Evolutionary conservation across 2,888 invertebrate genomes (phyloP).

Genomic region (Melinopterus prodromus): DNA sequence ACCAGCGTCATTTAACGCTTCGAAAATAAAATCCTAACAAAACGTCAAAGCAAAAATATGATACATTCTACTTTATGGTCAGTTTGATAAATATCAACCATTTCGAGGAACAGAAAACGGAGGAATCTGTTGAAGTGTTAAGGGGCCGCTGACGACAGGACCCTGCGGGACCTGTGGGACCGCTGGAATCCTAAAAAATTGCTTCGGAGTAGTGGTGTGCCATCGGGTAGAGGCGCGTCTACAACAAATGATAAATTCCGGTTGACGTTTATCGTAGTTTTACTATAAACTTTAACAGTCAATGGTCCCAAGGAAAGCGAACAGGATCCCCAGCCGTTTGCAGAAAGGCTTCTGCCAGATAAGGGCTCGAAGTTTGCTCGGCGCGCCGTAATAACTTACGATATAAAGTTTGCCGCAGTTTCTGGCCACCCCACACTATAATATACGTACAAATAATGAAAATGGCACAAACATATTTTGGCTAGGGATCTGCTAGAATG

Average conservation of each 20-base stretch:
- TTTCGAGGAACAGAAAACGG: background rate
- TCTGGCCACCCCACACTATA: background rate
- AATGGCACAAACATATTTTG: background rate
- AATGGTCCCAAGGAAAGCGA: slow-evolving; percentile 35
- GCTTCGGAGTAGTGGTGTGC: slow-evolving; percentile 5
- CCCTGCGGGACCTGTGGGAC: background rate
- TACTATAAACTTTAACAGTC: slow-evolving; percentile 35
- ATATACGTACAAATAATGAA: background rate
- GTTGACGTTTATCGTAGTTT: slow-evolving; percentile 36
- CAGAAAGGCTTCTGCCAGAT: slow-evolving; percentile 30
- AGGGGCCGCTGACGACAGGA: background rate
- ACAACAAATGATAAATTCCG: slow-evolving; percentile 33
- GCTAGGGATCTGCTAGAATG: background rate
- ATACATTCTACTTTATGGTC: background rate
- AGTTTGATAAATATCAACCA: background rate
- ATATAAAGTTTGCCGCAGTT: slow-evolving; percentile 13
- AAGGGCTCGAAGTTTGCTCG: slow-evolving; percentile 26
- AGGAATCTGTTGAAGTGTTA: background rate
- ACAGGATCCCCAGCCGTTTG: slow-evolving; percentile 33
- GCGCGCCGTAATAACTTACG: slow-evolving; percentile 23
- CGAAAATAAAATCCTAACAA: too few species aligned
- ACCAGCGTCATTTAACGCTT: too few species aligned
- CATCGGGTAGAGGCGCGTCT: background rate
- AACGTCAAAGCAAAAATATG: too few species aligned
- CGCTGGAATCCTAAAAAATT: background rate